Evolutionary conservation across 2,113 vertebrate species (phyloP).

Genomic region (Mus pahari): DNA sequence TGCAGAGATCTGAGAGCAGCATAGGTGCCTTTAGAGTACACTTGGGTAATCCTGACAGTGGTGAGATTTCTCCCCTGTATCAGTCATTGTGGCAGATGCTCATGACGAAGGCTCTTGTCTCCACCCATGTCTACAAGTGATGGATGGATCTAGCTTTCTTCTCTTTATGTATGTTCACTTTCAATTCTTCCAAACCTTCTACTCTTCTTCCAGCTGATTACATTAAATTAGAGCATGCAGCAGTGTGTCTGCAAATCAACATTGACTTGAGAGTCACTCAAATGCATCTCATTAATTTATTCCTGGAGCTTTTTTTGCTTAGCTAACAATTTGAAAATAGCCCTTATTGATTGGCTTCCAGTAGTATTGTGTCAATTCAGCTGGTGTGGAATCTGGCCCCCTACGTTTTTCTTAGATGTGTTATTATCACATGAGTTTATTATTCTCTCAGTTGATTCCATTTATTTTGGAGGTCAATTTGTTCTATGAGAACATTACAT

Average conservation of each 20-base stretch:
- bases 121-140: neutral
- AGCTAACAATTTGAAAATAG: conserved; percentile 39
- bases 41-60: fast-evolving
- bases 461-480: conserved; percentile 3
- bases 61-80: neutral
- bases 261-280: neutral
- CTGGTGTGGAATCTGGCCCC: neutral
- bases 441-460: neutral
- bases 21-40: neutral
- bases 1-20: neutral
- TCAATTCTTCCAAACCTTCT: neutral
- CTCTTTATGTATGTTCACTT: neutral
- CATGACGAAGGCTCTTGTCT: neutral
- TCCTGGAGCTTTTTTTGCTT: neutral
- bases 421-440: neutral
- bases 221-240: neutral
- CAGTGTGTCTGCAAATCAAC: neutral
- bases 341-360: neutral
- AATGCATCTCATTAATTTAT: neutral
- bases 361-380: neutral
- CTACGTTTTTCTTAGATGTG: neutral
- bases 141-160: neutral
- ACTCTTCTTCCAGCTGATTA: neutral
- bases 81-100: neutral
- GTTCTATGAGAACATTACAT: neutral